Evolutionary conservation across 2,888 invertebrate species (phyloP).

Genomic region (Trypoxylon attenuatum): DNA sequence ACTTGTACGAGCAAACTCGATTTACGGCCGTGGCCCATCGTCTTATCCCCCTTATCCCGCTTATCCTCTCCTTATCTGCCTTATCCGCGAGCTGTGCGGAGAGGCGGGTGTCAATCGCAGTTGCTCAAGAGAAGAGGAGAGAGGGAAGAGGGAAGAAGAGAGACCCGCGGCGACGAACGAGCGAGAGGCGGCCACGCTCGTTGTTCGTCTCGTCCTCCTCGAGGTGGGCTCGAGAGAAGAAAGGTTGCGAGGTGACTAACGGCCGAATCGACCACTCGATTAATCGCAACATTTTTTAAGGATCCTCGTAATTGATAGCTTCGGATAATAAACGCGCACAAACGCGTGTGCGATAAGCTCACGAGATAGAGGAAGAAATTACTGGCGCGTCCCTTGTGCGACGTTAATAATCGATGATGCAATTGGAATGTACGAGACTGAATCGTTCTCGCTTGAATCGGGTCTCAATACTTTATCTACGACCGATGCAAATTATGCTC

Average conservation of each 20-base stretch:
- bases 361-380: conserved; percentile 44
- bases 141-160: background rate
- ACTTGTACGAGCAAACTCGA: conserved; percentile 49
- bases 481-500: background rate
- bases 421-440: conserved; percentile 21
- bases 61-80: conserved; percentile 8
- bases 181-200: background rate
- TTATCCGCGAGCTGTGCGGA: conserved; percentile 22
- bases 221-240: conserved; percentile 1
- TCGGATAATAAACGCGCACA: conserved; percentile 48
- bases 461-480: background rate
- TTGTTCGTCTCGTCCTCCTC: conserved; percentile 22
- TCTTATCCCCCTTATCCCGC: conserved; percentile 15
- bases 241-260: conserved; percentile 46
- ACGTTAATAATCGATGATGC: conserved; percentile 48
- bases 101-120: background rate
- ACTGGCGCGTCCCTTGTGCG: conserved; percentile 41
- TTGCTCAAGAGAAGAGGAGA: no score
- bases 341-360: conserved; percentile 42
- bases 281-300: conserved; percentile 47
- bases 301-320: conserved; percentile 51
- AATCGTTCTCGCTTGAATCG: no score
- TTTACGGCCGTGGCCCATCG: conserved; percentile 36
- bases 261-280: conserved; percentile 42
- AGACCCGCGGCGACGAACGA: no score